Evolutionary conservation across 2,888 invertebrate species (phyloP), one percentile per base, ranked within the genome.

Genomic region (Actias luna): DNA sequence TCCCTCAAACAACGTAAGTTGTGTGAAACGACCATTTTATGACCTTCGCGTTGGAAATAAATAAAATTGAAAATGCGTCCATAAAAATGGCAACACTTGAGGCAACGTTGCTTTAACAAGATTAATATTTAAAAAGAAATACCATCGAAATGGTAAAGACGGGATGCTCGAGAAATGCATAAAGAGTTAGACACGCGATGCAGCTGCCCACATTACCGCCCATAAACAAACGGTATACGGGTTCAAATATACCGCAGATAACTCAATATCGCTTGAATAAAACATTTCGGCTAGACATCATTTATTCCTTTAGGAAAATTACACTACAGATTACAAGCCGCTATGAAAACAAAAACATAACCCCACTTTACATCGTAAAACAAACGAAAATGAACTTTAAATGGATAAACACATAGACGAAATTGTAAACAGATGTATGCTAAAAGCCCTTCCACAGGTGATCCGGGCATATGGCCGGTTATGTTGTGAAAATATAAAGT

Each of bases 401-500:
- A 42, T 7, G 29, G 62, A 63, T 59, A 61, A 69, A 31, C 60
- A 73, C 76, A 86, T 65, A 77, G 84, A 77, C 65, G 72, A 71
- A 68, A 83, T 80, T 80, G 65, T 67, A 71, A 69, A 69, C 64
- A 67, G 65, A 64, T 65, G 63, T 71, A 79, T 77, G 78, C 74
- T 83, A 79, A 84, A 80, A 78, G 79, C 75, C 71, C 71, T 83
- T 82, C 79, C 85, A 80, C 89, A 88, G 89, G 88, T 88, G 89
- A 87, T 77, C 76, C 74, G 70, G 83, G 77, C 89, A 85, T 85
- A 84, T 88, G 89, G 79, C 83, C 75, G 83, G 78, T 82, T 84
- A 85, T 89, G 85, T 87, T 86, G 83, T 81, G 85, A 83, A 87
- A 88, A 88, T 87, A 88, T 84, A 87, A 79, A 89, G 86, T 87